Evolutionary conservation across 2,113 vertebrate species (phyloP), one percentile per base, ranked within the genome.

Genomic region (Callorhinus ursinus): DNA sequence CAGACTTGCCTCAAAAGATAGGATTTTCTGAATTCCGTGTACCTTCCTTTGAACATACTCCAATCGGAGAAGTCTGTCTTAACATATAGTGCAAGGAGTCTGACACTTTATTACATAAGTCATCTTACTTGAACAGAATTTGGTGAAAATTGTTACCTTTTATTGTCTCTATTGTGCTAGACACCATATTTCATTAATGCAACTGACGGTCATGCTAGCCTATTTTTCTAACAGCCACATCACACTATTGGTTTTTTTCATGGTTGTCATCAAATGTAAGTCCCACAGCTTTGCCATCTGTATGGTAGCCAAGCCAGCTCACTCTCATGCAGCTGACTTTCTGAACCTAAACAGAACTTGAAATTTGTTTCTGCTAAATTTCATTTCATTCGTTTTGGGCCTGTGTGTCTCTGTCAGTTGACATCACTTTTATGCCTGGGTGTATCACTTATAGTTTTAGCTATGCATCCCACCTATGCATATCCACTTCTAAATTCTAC

Each of bases 351-450:
- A 84, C 53, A 97, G 88, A 98, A 85, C 8, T 83, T 80, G 39
- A 90, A 95, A 96, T 80, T 90, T 92, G 63, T 74, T 92, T 95
- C 96, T 98, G 79, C 21, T 95, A 82, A 76, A 95, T 93, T 83
- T 96, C 76, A 84, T 90, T 96, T 71, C 55, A 63, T 15, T 84
- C 8, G 21, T 84, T 90, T 97, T 63, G 59, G 69, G 13, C 72
- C 49, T 55, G 11, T 84, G 15, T 95, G 33, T 94, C 84, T 95
- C 87, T 80, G n/a, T 59, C 63, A 51, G 36, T 84, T 94, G 71
- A 91, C 74, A 79, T 93, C 21, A 94, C 22, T 59, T 94, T 95
- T 80, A 90, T 93, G 67, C 33, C 72, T 76, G 15, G 0, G 18
- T 61, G 69, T 93, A 7, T 76, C 12, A 5, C 39, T 59, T 91